A percentile compares a stretch with the other conserved stretches of the same genome.
Conservation (phyloP, 2,113 vertebrate genomes). For the Corythornis madagascariensis region DNA sequence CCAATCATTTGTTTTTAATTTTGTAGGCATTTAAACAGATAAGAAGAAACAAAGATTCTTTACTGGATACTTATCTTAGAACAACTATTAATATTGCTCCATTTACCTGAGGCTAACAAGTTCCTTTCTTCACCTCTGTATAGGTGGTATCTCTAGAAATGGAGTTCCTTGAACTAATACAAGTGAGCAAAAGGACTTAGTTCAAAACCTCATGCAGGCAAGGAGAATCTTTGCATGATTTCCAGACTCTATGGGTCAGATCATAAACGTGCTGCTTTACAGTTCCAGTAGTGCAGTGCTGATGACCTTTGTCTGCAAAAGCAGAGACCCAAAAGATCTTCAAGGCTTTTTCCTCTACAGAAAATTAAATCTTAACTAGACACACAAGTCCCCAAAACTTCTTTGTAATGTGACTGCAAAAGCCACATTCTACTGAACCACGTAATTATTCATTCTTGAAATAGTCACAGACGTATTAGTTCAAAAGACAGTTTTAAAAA, state of each 20-base stretch:
- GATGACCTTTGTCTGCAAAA: background rate
- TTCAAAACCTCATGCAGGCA: background rate
- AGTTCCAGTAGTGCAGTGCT: background rate
- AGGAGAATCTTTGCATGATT: background rate
- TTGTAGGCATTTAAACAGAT: slow-evolving; percentile 47
- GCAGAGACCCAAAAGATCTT: background rate
- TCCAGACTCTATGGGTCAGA: background rate
- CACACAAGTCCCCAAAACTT: background rate
- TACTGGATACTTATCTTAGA: slow-evolving; percentile 42
- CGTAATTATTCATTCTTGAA: background rate
- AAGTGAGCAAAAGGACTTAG: background rate
- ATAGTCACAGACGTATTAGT: background rate
- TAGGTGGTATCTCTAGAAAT: slow-evolving; percentile 30
- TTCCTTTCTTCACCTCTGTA: slow-evolving; percentile 50
- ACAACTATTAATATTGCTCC: background rate
- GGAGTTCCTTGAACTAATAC: background rate
- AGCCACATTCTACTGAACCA: background rate
- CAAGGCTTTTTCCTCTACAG: background rate
- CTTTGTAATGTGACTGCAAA: background rate
- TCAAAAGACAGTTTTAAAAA: background rate
- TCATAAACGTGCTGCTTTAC: background rate
- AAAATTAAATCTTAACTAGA: background rate
- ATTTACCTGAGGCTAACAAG: slow-evolving; percentile 25
- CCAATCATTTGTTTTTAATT: slow-evolving; percentile 54
- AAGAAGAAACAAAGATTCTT: slow-evolving; percentile 59